Evolutionary conservation across 2,888 invertebrate genomes (phyloP).

Genomic region (Protonemura montana): DNA sequence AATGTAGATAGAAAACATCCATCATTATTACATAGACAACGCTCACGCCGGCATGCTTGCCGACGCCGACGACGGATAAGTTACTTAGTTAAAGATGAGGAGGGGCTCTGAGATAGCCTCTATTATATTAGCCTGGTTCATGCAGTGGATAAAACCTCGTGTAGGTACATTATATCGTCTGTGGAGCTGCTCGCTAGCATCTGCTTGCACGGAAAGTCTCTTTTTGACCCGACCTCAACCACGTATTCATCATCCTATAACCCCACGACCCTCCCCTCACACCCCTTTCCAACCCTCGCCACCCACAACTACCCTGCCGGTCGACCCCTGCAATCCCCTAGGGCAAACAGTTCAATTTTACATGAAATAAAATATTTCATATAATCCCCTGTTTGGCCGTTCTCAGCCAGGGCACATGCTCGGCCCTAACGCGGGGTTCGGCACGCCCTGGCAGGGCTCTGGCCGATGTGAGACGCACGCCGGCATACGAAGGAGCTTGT

Average conservation of each 20-base stretch:
- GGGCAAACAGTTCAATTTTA: constrained; percentile 12
- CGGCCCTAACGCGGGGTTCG: too few relatives aligned
- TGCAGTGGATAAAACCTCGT: not conserved
- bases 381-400: not conserved
- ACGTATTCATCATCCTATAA: not conserved
- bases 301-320: not conserved
- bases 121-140: not conserved
- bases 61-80: not conserved
- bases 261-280: not conserved
- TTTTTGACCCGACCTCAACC: not conserved
- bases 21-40: constrained; percentile 7
- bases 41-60: not conserved
- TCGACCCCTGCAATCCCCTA: not conserved
- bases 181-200: not conserved
- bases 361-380: constrained; percentile 12
- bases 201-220: not conserved
- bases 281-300: not conserved
- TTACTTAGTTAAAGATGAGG: not conserved
- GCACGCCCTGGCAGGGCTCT: too few relatives aligned
- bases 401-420: too few relatives aligned
- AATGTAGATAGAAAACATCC: not conserved
- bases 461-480: too few relatives aligned
- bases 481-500: too few relatives aligned
- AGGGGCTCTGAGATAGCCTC: not conserved
- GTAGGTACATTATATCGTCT: not conserved